Evolutionary conservation across 2,888 invertebrate species (phyloP).

Genomic region (Heliconius erato): DNA sequence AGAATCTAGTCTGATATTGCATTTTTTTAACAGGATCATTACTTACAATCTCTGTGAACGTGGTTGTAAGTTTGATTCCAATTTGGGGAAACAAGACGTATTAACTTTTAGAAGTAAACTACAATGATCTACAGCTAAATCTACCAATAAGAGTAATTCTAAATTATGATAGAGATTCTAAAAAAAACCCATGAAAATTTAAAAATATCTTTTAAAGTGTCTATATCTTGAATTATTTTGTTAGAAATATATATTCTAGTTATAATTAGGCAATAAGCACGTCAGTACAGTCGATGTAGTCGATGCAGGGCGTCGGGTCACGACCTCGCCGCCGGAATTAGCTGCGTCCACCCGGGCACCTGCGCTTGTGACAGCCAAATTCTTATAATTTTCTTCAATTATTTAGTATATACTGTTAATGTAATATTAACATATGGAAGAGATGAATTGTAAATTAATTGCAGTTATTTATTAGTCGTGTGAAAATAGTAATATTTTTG

Average conservation of each 20-base stretch:
- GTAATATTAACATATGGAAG: not conserved
- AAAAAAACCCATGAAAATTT: not conserved
- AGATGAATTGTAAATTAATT: no score
- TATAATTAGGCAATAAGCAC: not conserved
- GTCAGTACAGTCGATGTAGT: not conserved
- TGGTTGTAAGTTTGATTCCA: no score
- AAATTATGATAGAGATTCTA: no score
- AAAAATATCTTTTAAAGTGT: not conserved
- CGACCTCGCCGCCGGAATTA: slow-evolving; percentile 81
- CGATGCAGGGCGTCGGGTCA: slow-evolving; percentile 63
- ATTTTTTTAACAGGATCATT: no score
- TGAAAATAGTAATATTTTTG: no score
- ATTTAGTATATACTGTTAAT: not conserved
- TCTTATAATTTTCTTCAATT: not conserved
- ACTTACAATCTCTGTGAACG: no score
- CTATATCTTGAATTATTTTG: not conserved
- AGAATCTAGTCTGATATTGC: no score
- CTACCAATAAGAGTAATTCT: no score
- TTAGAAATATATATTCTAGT: not conserved
- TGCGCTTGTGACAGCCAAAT: slow-evolving; percentile 33
- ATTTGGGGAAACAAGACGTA: no score
- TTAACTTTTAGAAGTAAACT: no score
- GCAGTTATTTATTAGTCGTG: no score
- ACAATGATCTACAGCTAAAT: no score
- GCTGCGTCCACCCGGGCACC: slow-evolving; percentile 52